Conservation (phyloP, 2,797 vertebrate species). For the Dendrocincla fuliginosa region DNA sequence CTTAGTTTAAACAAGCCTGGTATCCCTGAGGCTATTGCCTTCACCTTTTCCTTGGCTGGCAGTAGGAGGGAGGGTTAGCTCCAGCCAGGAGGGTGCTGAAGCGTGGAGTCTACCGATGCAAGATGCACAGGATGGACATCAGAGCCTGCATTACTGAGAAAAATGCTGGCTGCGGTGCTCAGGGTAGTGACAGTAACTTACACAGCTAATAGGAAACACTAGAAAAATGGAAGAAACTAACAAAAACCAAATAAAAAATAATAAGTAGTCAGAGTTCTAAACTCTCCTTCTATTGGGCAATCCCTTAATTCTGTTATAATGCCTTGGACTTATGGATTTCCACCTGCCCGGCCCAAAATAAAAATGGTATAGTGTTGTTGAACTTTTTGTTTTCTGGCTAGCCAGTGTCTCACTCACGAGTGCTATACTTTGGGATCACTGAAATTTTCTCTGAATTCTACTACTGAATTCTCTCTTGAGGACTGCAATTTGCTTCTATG, state of each 20-base stretch:
- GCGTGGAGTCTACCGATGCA: background rate
- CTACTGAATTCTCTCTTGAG: background rate
- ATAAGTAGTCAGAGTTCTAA: background rate
- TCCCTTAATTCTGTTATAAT: background rate
- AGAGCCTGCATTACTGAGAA: background rate
- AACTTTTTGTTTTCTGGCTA: background rate
- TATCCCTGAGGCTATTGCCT: background rate
- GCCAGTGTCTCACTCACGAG: background rate
- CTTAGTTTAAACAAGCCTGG: slow-evolving; percentile 53
- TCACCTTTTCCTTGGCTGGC: background rate
- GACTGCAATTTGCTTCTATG: background rate
- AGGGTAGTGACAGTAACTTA: background rate
- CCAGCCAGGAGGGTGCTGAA: background rate
- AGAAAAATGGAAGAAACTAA: background rate
- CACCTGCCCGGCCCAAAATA: background rate
- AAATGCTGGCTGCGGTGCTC: background rate
- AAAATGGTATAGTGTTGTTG: background rate
- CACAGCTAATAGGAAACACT: background rate
- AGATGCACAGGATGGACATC: background rate
- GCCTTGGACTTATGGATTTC: background rate
- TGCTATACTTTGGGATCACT: background rate
- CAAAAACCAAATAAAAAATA: background rate
- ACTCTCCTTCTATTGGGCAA: background rate
- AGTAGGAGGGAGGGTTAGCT: background rate
- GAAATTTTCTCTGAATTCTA: background rate